These are phyloP conservation scores for Cabera pusaria DNA, from an alignment of 2,888 invertebrate species.

Conservation along the genomic window DNA sequence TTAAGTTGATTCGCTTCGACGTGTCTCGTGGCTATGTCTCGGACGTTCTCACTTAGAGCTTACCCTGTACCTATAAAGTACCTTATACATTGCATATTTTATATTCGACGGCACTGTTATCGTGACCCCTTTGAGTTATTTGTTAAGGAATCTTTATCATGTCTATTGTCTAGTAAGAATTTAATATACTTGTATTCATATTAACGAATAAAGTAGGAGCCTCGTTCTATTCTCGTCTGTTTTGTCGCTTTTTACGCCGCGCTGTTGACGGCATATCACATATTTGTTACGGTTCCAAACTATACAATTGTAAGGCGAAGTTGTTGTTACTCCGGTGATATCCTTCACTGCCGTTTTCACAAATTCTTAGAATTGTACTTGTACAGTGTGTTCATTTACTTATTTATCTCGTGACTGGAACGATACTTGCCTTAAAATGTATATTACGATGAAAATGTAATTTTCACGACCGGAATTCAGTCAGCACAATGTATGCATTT, in stretches of 20 bases:
- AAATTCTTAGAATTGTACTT: constrained; percentile 49
- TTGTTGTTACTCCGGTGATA: too few species aligned
- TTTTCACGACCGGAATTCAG: constrained; percentile 45
- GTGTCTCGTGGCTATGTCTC: constrained; percentile 22
- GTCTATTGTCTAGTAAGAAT: constrained; percentile 81
- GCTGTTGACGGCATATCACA: constrained; percentile 55
- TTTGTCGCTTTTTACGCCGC: constrained; percentile 69
- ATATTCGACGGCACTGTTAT: constrained; percentile 79
- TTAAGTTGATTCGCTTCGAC: constrained; percentile 11
- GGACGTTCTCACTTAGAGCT: constrained; percentile 69
- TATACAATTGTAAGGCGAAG: constrained; percentile 49
- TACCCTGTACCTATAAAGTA: constrained; percentile 69
- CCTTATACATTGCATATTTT: constrained; percentile 72
- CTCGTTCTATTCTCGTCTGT: constrained; percentile 73
- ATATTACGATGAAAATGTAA: constrained; percentile 47
- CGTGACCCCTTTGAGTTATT: constrained; percentile 75
- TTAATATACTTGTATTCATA: constrained; percentile 72
- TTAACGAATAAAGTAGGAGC: constrained; percentile 67
- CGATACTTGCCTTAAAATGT: constrained; percentile 59
- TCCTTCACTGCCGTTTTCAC: constrained; percentile 69
- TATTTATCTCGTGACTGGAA: constrained; percentile 46
- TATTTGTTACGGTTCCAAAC: constrained; percentile 60
- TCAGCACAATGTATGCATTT: constrained; percentile 69
- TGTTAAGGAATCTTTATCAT: constrained; percentile 81
- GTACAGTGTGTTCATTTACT: constrained; percentile 60